Conservation (phyloP, 2,113 vertebrate genomes). For the Oryzias woworae region DNA sequence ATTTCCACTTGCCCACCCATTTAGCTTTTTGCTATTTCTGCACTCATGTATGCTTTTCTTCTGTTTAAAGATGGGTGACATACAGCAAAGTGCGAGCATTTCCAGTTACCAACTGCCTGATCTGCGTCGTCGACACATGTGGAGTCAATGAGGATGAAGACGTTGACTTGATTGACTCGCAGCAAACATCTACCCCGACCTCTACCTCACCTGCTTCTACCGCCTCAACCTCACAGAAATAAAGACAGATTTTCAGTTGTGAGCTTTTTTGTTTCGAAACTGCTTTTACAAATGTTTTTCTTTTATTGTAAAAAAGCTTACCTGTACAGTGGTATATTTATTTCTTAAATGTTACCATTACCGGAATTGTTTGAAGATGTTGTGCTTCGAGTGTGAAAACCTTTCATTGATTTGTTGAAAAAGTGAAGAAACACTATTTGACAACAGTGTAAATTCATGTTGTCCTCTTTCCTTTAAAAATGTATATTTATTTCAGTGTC, state of each 20-base stretch:
- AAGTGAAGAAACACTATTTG: neutral
- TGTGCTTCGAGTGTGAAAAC: too few relatives aligned
- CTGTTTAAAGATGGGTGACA: constrained; percentile 76
- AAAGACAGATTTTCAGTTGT: neutral
- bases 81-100: constrained; percentile 95
- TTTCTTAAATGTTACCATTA: neutral
- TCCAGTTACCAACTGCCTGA: constrained; percentile 94
- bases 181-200: constrained; percentile 25
- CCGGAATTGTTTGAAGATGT: too few relatives aligned
- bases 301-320: neutral
- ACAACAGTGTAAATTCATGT: constrained; percentile 5
- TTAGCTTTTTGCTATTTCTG: neutral
- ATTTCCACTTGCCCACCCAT: too few relatives aligned
- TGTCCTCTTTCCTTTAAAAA: neutral
- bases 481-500: constrained; percentile 13
- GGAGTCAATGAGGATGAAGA: constrained; percentile 92
- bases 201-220: constrained; percentile 32
- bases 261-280: neutral
- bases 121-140: constrained; percentile 96
- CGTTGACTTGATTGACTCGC: constrained; percentile 67
- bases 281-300: neutral
- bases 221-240: constrained; percentile 25
- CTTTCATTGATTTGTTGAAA: too few relatives aligned
- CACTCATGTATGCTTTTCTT: neutral
- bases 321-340: too few relatives aligned